Conservation (phyloP, 2,797 vertebrate species). For the Coregonus ussuriensis region DNA sequence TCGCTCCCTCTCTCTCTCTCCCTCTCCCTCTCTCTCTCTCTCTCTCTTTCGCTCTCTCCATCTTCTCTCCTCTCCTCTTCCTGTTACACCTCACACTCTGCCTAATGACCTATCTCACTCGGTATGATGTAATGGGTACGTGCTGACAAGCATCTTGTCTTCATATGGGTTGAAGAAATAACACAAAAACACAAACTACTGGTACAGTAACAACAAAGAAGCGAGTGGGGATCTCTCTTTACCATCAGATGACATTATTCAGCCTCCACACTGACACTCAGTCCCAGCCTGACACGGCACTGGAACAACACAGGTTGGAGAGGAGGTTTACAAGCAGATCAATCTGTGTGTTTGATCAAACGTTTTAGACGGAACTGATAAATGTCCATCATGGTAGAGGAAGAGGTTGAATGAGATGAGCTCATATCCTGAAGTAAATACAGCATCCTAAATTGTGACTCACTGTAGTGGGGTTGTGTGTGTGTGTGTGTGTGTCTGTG, state of each 20-base stretch:
- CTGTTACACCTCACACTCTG: not conserved
- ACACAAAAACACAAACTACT: constrained; percentile 51
- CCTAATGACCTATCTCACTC: constrained; percentile 47
- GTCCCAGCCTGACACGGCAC: constrained; percentile 35
- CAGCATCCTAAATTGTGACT: not conserved
- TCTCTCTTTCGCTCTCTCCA: not conserved
- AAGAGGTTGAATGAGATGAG: constrained; percentile 31
- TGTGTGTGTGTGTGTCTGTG: not conserved
- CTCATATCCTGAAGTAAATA: constrained; percentile 32
- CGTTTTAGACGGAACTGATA: constrained; percentile 42
- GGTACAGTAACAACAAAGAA: constrained; percentile 48
- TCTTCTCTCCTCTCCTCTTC: not conserved
- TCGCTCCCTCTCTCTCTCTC: constrained; percentile 7
- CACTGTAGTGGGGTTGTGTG: no score
- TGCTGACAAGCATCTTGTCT: constrained; percentile 67
- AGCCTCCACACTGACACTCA: constrained; percentile 20
- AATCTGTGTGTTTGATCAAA: constrained; percentile 35
- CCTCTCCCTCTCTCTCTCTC: not conserved
- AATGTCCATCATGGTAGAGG: constrained; percentile 16
- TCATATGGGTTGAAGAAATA: constrained; percentile 54
- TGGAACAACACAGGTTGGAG: constrained; percentile 24
- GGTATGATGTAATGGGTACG: constrained; percentile 66
- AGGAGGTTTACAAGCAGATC: constrained; percentile 35
- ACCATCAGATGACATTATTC: constrained; percentile 67
- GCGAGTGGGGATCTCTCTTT: constrained; percentile 41